Evolutionary conservation across 2,113 vertebrate genomes (phyloP).

Genomic region (Ahaetulla prasina): DNA sequence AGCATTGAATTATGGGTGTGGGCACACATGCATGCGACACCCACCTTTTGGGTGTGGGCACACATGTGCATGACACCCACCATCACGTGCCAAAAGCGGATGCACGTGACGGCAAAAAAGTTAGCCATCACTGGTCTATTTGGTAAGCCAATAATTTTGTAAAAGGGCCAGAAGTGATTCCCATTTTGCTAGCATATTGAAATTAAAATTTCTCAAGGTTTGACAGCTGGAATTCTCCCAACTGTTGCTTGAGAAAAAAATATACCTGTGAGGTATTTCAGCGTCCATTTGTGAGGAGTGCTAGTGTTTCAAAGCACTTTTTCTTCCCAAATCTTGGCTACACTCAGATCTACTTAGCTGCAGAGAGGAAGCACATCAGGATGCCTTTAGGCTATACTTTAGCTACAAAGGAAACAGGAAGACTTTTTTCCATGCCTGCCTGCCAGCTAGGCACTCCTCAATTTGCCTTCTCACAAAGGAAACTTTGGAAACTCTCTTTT

Average conservation of each 20-base stretch:
- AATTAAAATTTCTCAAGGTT: not conserved
- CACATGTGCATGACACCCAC: too few relatives aligned
- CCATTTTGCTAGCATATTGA: not conserved
- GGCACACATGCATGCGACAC: too few relatives aligned
- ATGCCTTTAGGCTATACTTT: not conserved
- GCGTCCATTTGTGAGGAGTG: not conserved
- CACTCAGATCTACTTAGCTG: not conserved
- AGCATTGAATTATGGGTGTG: too few relatives aligned
- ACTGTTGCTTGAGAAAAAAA: not conserved
- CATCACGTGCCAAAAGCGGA: too few relatives aligned
- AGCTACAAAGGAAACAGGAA: not conserved
- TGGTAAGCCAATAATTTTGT: not conserved
- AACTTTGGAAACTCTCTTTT: not conserved
- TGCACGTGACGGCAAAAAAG: too few relatives aligned
- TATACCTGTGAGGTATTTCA: not conserved
- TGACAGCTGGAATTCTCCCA: not conserved
- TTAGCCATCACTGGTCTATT: too few relatives aligned
- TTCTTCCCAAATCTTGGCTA: not conserved
- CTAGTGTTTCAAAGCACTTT: not conserved
- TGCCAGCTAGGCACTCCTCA: not conserved
- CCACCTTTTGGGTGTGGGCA: too few relatives aligned
- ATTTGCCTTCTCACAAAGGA: not conserved
- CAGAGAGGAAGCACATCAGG: not conserved
- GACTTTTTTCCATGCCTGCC: not conserved
- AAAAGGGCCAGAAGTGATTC: not conserved